Conservation (phyloP, 2,888 invertebrate genomes). For the Dascillus cervinus region DNA sequence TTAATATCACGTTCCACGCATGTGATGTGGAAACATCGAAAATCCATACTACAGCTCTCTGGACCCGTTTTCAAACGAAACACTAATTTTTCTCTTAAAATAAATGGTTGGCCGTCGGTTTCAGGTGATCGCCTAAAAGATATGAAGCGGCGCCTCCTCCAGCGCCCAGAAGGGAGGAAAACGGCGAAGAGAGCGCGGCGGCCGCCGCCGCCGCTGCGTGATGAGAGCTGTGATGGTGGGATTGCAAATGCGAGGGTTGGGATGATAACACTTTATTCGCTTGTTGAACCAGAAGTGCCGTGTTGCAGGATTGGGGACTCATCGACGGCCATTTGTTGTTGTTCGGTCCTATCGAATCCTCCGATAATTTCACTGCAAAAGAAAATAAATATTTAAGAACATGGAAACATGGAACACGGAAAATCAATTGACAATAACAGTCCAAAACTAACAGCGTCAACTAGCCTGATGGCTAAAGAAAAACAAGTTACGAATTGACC, state of each 20-base stretch:
- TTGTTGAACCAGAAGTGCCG: conserved; percentile 42
- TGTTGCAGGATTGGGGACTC: conserved; percentile 42
- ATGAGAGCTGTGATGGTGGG: conserved; percentile 45
- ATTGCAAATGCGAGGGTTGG: conserved; percentile 37
- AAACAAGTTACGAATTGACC: too few species aligned
- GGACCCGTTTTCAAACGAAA: too few species aligned
- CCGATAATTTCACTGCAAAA: conserved; percentile 42
- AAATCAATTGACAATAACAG: too few species aligned
- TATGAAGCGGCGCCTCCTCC: conserved; percentile 51
- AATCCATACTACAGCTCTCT: too few species aligned
- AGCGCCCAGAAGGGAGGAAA: conserved; percentile 50
- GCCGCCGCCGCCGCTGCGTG: conserved; percentile 54
- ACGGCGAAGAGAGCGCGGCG: conserved; percentile 54
- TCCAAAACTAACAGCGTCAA: too few species aligned
- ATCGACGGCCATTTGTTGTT: conserved; percentile 44
- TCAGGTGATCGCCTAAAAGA: conserved; percentile 54
- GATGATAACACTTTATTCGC: conserved; percentile 43
- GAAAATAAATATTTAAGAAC: too few species aligned
- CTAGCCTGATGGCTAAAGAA: too few species aligned
- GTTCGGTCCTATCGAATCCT: conserved; percentile 39
- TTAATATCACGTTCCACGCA: conserved; percentile 3
- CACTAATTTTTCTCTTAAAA: too few species aligned
- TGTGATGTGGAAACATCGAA: too few species aligned
- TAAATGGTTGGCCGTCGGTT: conserved; percentile 54
- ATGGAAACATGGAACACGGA: too few species aligned